A percentile compares a stretch with the other conserved stretches of the same genome.
These are phyloP conservation scores for Lasioglossum leucozonium DNA, from an alignment of 2,888 invertebrate genomes.

Conservation along the genomic window DNA sequence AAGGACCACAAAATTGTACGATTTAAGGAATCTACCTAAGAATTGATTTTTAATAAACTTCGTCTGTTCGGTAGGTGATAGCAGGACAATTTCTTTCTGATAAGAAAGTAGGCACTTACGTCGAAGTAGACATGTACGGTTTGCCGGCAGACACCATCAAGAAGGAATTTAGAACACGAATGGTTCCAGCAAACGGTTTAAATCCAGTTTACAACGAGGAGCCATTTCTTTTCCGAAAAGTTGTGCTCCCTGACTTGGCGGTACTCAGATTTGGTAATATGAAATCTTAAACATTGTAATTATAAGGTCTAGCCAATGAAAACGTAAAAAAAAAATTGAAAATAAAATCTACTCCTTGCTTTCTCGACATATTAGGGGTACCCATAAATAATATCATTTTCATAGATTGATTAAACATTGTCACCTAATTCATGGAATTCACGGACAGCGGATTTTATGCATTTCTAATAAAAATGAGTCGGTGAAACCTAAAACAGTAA, in stretches of 20 bases:
- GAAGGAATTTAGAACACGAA: constrained; percentile 88
- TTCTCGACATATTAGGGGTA: neutral
- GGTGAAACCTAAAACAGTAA: no score
- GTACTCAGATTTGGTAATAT: constrained; percentile 87
- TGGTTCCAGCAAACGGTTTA: constrained; percentile 89
- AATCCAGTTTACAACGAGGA: constrained; percentile 91
- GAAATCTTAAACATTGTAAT: neutral
- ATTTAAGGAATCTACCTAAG: neutral
- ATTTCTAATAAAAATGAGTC: no score
- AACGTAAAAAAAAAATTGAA: neutral
- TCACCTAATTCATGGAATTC: no score
- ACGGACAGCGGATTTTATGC: no score
- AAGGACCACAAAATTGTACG: neutral
- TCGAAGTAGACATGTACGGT: constrained; percentile 91
- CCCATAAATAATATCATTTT: neutral
- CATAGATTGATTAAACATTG: no score
- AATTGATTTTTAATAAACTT: neutral
- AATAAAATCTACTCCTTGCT: neutral
- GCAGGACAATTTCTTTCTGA: constrained; percentile 90
- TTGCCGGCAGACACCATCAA: constrained; percentile 90
- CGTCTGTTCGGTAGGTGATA: constrained; percentile 84
- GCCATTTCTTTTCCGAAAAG: constrained; percentile 90
- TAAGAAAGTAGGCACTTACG: constrained; percentile 90
- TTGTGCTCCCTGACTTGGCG: constrained; percentile 90
- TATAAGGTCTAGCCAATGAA: neutral